Evolutionary conservation across 2,113 vertebrate genomes (phyloP), one percentile per base, ranked within the genome.

Genomic region (Lathamus discolor): DNA sequence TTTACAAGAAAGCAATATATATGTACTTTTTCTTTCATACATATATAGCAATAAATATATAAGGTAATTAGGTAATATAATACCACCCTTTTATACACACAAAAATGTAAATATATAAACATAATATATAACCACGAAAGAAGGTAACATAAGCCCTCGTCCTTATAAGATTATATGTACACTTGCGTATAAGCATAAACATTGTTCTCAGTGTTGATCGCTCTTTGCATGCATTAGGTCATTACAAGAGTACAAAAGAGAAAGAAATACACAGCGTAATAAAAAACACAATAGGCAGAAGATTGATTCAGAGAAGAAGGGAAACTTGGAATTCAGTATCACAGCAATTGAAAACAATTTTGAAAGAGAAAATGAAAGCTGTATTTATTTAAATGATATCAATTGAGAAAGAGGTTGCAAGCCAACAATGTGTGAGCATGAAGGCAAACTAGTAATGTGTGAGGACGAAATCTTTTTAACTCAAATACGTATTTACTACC

Each of bases 311-410:
- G 29, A 85, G 66, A 83, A 57, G 13, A 64, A 76, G 29, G 29
- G 18, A 78, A 94, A 94, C 78, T 79, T 67, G 14, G 35, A 90
- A 80, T 57, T 80, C 27, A 92, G 82, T 64, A 67, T 11, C 83
- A 46, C 27, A 87, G 66, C 33, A 95, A 82, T 78, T 90, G 66
- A 92, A 88, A 89, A 66, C 61, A 68, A 70, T 77, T 96, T 68
- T 92, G 52, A 83, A 91, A 77, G 64, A 92, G 18, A 93, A 90
- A 94, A 85, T 63, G 76, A 62, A 94, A 81, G 25, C 19, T 92
- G 20, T 68, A 62, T 91, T 90, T 93, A 94, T 94, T 97, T 94
- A 96, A 93, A 91, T 88, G 4, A 86, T 14, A 67, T 25, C 86
- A 89, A 80, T 15, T 41, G 43, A 93, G 25, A 68, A 63, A 80